Evolutionary conservation across 2,113 vertebrate genomes (phyloP).

Genomic region (Silurus meridionalis): DNA sequence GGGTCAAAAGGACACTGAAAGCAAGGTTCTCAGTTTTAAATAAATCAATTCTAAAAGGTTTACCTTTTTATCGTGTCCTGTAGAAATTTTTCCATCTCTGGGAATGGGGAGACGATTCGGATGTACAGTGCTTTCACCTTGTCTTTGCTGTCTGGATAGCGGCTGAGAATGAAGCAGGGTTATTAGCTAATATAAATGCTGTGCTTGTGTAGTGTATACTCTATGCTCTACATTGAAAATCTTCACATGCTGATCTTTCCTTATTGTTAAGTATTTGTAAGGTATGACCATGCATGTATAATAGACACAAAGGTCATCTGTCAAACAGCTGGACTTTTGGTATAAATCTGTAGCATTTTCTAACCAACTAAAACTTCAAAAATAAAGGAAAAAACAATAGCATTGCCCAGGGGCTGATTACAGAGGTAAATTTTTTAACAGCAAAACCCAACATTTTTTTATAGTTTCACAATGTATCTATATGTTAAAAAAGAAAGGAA

Average conservation of each 20-base stretch:
- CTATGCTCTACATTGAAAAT: background rate
- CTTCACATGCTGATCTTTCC: background rate
- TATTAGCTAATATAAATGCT: background rate
- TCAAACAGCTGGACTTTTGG: background rate
- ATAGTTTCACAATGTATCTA: background rate
- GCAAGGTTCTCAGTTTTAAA: background rate
- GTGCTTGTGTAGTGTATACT: background rate
- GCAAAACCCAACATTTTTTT: background rate
- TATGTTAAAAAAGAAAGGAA: background rate
- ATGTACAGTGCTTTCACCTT: constrained; percentile 87
- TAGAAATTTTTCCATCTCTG: constrained; percentile 95
- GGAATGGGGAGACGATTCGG: constrained; percentile 82
- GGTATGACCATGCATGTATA: background rate
- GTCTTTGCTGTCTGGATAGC: constrained; percentile 70
- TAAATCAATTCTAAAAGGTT: background rate
- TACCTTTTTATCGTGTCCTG: constrained; percentile 88
- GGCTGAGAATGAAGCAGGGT: constrained; percentile 66
- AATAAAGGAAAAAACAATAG: background rate
- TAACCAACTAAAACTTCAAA: background rate
- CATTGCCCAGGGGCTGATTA: background rate
- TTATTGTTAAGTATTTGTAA: background rate
- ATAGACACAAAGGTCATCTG: too few relatives aligned
- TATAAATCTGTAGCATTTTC: background rate
- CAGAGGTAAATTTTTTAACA: background rate
- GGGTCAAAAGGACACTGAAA: too few relatives aligned